Conservation (phyloP, 2,113 vertebrate species). For the human region GRCh38 chr5:115526501-115527000, state of each 20-base stretch:
- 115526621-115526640: not conserved
- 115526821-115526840: not conserved
- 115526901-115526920: not conserved
- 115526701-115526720: not conserved
- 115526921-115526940: not conserved
- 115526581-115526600: slow-evolving; percentile 32
- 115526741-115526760: not conserved
- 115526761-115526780: not conserved
- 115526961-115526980: not conserved
- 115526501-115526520: slow-evolving; percentile 21
- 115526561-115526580: not conserved
- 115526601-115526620: slow-evolving; percentile 9
- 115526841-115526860: not conserved
- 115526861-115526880: not conserved
- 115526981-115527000: not conserved
- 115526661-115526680: not conserved
- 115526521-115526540: slow-evolving; percentile 39
- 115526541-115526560: slow-evolving; percentile 9
- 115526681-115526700: not conserved
- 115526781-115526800: not conserved
- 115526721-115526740: not conserved
- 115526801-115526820: not conserved
- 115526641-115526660: not conserved
- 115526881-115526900: not conserved
- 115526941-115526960: not conserved